Conservation (phyloP, 1,140 invertebrate genomes). For the Phortica variegata region DNA sequence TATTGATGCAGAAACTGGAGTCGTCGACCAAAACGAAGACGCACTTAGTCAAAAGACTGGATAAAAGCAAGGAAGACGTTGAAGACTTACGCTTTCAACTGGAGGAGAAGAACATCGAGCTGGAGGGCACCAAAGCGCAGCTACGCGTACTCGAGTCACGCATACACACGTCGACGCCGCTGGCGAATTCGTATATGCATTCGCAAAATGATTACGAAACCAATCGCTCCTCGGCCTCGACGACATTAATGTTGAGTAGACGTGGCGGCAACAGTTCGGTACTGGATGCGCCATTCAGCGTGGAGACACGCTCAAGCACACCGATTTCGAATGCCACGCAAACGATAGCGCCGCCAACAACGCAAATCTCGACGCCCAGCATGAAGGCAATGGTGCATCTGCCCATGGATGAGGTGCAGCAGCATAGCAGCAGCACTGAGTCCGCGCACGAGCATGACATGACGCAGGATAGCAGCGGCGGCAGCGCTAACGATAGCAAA, state of each 20-base stretch:
- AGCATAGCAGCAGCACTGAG: slow-evolving; percentile 65
- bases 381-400: slow-evolving; percentile 62
- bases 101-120: slow-evolving; percentile 77
- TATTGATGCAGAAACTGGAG: slow-evolving; percentile 68
- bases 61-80: slow-evolving; percentile 73
- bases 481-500: too few relatives aligned
- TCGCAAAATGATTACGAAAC: slow-evolving; percentile 53
- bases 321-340: slow-evolving; percentile 22
- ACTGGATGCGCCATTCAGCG: too few relatives aligned
- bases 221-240: slow-evolving; percentile 53
- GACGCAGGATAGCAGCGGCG: slow-evolving; percentile 13
- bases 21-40: slow-evolving; percentile 65
- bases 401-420: slow-evolving; percentile 60
- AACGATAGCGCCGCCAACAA: slow-evolving; percentile 25
- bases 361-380: slow-evolving; percentile 58
- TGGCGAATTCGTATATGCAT: slow-evolving; percentile 42
- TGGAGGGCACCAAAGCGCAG: slow-evolving; percentile 75
- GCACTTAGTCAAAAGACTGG: slow-evolving; percentile 67
- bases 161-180: slow-evolving; percentile 29
- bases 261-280: slow-evolving; percentile 38
- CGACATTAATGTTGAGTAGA: slow-evolving; percentile 46
- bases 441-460: slow-evolving; percentile 63
- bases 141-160: slow-evolving; percentile 69
- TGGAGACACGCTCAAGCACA: slow-evolving; percentile 14
- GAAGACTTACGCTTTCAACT: slow-evolving; percentile 82